Base-by-base conservation (phyloP, 2,888 invertebrate species). In the Apoderus coryli region DNA sequence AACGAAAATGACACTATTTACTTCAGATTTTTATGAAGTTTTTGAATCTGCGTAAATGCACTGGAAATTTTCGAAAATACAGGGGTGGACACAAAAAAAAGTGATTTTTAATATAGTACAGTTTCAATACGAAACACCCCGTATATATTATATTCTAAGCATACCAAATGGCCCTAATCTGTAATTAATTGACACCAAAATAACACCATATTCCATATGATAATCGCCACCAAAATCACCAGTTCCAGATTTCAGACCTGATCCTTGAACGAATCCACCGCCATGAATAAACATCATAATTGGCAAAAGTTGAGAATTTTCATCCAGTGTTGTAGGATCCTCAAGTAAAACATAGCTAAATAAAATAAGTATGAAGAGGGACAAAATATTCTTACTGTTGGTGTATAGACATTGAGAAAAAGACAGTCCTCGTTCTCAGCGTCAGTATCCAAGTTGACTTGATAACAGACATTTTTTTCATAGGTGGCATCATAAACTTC, bases 371-470 rank as follows among this genome's bases (percentile, higher is more conserved):
- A n/a, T n/a, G n/a, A n/a, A n/a, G n/a, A n/a, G n/a, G n/a, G n/a
- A n/a, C n/a, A n/a, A n/a, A n/a, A n/a, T n/a, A n/a, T n/a, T 4
- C 16, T 14, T 31, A 33, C 38, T 26, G 29, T 33, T 10, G 38
- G 35, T 4, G 38, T 34, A 22, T 32, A 36, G 3, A 38, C 32
- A 14, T 38, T 33, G 11, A 30, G 22, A 27, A 38, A 36, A 12
- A 38, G 32, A 22, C 38, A 36, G 19, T 38, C 35, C 25, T 38
- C 38, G 25, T 36, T 38, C 25, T 38, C 35, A 11, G 31, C 31
- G 10, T 23, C 22, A 19, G 24, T 34, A 27, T 38, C 29, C 13
- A 23, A 13, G 15, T 34, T 9, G 1, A 36, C 33, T 29, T 35
- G 35, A 15, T 32, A 36, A 19, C 38, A 38, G 9, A 38, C 26